phyloP scores from a whole-genome alignment of 2,797 vertebrate species.

The Amazonetta brasiliensis region DNA sequence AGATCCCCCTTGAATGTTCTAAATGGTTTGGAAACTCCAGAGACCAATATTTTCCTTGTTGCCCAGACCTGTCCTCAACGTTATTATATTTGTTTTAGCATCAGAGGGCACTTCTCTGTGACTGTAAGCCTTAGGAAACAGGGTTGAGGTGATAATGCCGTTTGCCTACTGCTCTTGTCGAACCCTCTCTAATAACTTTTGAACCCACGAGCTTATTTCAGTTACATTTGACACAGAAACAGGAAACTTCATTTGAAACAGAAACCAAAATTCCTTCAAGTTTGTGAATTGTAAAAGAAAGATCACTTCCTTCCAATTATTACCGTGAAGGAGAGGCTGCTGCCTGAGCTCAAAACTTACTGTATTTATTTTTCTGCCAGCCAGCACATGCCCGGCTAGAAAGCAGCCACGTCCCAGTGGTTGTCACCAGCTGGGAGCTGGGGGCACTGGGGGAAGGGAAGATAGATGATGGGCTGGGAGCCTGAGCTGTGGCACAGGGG shows the following conservation, averaged over 20 bases:
- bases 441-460: background rate
- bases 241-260: background rate
- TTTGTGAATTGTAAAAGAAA: background rate
- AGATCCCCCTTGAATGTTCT: background rate
- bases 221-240: background rate
- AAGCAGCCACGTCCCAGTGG: conserved; percentile 16
- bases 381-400: background rate
- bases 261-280: background rate
- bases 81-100: background rate
- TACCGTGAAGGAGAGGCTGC: background rate
- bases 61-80: background rate
- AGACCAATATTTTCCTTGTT: background rate
- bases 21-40: background rate
- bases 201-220: background rate
- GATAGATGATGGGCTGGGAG: background rate
- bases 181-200: background rate
- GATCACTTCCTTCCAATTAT: background rate
- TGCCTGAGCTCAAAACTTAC: conserved; percentile 30
- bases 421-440: conserved; percentile 24
- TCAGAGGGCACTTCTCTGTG: background rate
- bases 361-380: conserved; percentile 27
- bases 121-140: background rate
- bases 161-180: background rate
- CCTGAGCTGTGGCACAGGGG: background rate
- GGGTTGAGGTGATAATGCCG: background rate